Conservation (phyloP, 2,797 vertebrate species). For the Chaetodon trifasciatus region DNA sequence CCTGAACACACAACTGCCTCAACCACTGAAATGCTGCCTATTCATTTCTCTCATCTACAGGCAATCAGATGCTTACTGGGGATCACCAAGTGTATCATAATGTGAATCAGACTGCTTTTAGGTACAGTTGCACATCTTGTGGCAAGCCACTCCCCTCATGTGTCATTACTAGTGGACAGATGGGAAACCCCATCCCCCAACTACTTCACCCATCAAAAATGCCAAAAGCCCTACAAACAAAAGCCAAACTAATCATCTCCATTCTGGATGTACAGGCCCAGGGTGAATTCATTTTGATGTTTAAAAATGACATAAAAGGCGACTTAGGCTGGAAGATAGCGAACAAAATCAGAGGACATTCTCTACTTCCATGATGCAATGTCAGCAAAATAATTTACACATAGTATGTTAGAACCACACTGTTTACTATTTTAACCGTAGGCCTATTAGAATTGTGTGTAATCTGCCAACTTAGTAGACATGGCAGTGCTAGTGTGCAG, state of each 20-base stretch:
- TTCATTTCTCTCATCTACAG: not conserved
- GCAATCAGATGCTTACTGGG: not conserved
- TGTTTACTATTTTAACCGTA: not conserved
- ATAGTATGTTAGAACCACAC: not conserved
- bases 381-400: not conserved
- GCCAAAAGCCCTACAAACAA: slow-evolving; percentile 4
- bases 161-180: slow-evolving; percentile 51
- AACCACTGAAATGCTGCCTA: not conserved
- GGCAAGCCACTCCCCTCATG: slow-evolving; percentile 16
- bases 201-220: slow-evolving; percentile 8
- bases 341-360: not conserved
- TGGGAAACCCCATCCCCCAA: slow-evolving; percentile 27
- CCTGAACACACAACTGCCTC: not conserved
- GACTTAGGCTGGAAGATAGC: not conserved
- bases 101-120: slow-evolving; percentile 4
- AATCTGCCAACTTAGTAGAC: not conserved
- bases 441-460: not conserved
- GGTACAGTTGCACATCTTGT: slow-evolving; percentile 20
- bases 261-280: not conserved
- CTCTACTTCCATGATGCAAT: not conserved
- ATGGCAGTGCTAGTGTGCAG: not conserved
- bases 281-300: not conserved
- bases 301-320: not conserved
- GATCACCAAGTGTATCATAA: slow-evolving; percentile 5
- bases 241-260: not conserved